Percentiles rank a stretch among this genome's conserved stretches.
Evolutionary conservation across 2,797 vertebrate species (phyloP).

Genomic region (Micromesistius poutassou): DNA sequence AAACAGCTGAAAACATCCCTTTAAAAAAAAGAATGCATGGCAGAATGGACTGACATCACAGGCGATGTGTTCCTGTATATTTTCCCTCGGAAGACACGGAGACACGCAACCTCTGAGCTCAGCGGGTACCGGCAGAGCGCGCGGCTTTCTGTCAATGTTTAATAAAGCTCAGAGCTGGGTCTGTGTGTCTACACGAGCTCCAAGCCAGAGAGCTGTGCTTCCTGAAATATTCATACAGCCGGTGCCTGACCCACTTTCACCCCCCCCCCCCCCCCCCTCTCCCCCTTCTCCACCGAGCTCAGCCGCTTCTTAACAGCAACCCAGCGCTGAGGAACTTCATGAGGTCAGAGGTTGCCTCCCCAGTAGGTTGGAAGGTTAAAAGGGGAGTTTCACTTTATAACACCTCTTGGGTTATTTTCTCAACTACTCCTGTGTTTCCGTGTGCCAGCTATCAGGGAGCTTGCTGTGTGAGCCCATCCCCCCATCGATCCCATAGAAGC

Average conservation of each 20-base stretch:
- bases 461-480: too few species aligned
- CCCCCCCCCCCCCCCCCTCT: conserved; percentile 19
- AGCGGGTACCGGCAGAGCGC: conserved; percentile 33
- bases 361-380: too few species aligned
- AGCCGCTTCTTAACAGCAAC: conserved; percentile 26
- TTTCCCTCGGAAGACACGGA: conserved; percentile 15
- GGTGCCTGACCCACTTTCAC: conserved; percentile 64
- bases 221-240: conserved; percentile 66
- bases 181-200: conserved; percentile 31
- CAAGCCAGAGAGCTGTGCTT: conserved; percentile 49
- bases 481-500: too few species aligned
- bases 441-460: too few species aligned
- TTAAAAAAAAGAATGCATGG: too few species aligned
- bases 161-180: conserved; percentile 44
- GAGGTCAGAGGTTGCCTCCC: too few species aligned
- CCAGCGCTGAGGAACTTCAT: too few species aligned
- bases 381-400: too few species aligned
- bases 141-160: conserved; percentile 53
- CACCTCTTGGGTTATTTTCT: too few species aligned
- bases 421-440: too few species aligned
- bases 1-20: too few species aligned
- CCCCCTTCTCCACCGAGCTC: conserved; percentile 15
- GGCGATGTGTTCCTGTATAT: neutral
- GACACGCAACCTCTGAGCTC: conserved; percentile 35
- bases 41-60: too few species aligned